Percentiles rank a stretch among this genome's conserved stretches.
phyloP scores from a whole-genome alignment of 2,888 invertebrate genomes.

The Willowsia nigromaculata region DNA sequence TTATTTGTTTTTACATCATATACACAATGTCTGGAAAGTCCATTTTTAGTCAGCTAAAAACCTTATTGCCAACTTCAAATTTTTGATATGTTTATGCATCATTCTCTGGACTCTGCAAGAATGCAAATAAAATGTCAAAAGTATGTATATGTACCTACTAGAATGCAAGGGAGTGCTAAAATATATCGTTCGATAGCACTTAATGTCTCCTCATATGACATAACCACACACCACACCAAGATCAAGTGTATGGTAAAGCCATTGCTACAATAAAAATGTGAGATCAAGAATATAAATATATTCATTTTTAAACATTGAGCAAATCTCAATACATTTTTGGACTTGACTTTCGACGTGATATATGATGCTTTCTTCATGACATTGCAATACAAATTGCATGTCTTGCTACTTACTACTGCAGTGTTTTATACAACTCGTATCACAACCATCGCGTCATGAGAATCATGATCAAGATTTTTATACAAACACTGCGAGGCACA shows the following conservation, averaged over 20 bases:
- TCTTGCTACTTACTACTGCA: neutral
- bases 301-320: constrained; percentile 22
- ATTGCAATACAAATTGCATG: constrained; percentile 22
- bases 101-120: neutral
- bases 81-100: constrained; percentile 16
- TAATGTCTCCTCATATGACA: neutral
- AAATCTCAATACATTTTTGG: constrained; percentile 42
- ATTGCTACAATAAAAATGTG: neutral
- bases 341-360: constrained; percentile 42
- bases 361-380: constrained; percentile 31
- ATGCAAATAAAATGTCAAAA: constrained; percentile 25
- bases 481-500: neutral
- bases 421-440: neutral
- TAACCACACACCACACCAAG: neutral
- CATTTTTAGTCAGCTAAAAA: constrained; percentile 16
- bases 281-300: neutral
- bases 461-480: neutral
- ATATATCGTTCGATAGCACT: neutral
- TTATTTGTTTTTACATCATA: neutral
- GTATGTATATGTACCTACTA: no score
- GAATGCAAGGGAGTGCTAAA: neutral
- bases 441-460: neutral
- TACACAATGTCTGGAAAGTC: neutral
- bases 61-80: constrained; percentile 24
- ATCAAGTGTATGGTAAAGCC: neutral